Percentiles rank a stretch among this genome's conserved stretches.
Evolutionary conservation across 2,888 invertebrate genomes (phyloP).

Genomic region (Drosophila hawaiiensis): DNA sequence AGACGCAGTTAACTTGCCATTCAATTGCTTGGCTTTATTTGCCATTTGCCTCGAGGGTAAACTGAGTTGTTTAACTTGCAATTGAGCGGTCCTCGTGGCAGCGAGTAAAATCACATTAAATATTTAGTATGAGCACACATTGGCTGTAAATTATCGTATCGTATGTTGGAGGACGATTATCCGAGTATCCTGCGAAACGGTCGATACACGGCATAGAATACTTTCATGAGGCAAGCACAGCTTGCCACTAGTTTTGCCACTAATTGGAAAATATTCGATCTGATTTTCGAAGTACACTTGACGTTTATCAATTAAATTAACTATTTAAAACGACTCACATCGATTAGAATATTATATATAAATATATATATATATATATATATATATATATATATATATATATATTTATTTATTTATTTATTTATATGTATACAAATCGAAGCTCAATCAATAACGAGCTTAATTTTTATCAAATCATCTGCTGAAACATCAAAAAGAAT

Average conservation of each 20-base stretch:
- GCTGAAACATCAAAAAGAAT: neutral
- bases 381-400: neutral
- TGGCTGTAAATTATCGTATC: slow-evolving; percentile 31
- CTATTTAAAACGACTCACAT: neutral
- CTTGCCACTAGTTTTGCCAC: neutral
- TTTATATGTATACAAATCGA: neutral
- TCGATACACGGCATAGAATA: slow-evolving; percentile 7
- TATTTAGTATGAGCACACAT: slow-evolving; percentile 50
- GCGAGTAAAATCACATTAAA: slow-evolving; percentile 46
- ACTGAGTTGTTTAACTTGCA: slow-evolving; percentile 74
- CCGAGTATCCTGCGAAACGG: neutral
- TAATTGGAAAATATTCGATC: slow-evolving; percentile 3
- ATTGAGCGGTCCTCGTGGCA: slow-evolving; percentile 52
- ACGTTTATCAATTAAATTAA: neutral
- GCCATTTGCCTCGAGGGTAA: slow-evolving; percentile 49
- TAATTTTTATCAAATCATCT: neutral
- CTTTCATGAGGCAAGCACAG: neutral
- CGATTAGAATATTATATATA: neutral
- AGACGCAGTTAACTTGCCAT: slow-evolving; percentile 23
- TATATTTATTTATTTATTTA: too few species aligned
- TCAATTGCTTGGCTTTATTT: slow-evolving; percentile 58
- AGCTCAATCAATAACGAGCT: neutral
- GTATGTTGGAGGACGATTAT: slow-evolving; percentile 6
- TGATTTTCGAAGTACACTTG: neutral
- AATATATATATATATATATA: neutral